Conservation (phyloP, 2,888 invertebrate genomes). For the Philhelius pedissequus region DNA sequence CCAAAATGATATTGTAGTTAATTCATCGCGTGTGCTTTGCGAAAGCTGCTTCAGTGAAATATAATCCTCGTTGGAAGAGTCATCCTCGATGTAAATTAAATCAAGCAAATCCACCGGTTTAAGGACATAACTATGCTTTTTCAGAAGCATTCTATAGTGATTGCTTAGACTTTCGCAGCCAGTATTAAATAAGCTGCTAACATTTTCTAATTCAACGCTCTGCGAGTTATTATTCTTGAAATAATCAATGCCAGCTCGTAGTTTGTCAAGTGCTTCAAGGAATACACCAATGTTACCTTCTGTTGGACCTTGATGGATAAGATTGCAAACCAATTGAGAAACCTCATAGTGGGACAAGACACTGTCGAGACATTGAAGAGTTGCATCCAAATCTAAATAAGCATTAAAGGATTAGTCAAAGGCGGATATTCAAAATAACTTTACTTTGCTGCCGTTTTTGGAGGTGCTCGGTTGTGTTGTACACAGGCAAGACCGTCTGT, state of each 20-base stretch:
- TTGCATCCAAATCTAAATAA: slow-evolving; percentile 91
- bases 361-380: slow-evolving; percentile 92
- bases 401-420: background rate
- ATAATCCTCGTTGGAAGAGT: slow-evolving; percentile 82
- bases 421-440: slow-evolving; percentile 36
- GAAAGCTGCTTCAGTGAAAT: slow-evolving; percentile 85
- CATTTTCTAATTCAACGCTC: slow-evolving; percentile 95
- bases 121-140: slow-evolving; percentile 91
- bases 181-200: slow-evolving; percentile 87
- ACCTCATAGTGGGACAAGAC: slow-evolving; percentile 98
- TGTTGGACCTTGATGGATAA: slow-evolving; percentile 91
- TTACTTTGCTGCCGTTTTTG: slow-evolving; percentile 95
- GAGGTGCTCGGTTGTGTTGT: slow-evolving; percentile 95
- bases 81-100: slow-evolving; percentile 91
- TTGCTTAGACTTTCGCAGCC: slow-evolving; percentile 92
- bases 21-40: slow-evolving; percentile 84
- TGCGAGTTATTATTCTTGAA: slow-evolving; percentile 96
- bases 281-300: slow-evolving; percentile 82
- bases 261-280: slow-evolving; percentile 88
- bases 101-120: slow-evolving; percentile 93
- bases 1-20: slow-evolving; percentile 92
- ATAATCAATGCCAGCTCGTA: slow-evolving; percentile 92
- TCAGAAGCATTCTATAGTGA: slow-evolving; percentile 92
- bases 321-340: slow-evolving; percentile 92
- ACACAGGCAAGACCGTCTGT: slow-evolving; percentile 95